Evolutionary conservation across 2,113 vertebrate genomes (phyloP).

Genomic region (Ammodytes marinus): DNA sequence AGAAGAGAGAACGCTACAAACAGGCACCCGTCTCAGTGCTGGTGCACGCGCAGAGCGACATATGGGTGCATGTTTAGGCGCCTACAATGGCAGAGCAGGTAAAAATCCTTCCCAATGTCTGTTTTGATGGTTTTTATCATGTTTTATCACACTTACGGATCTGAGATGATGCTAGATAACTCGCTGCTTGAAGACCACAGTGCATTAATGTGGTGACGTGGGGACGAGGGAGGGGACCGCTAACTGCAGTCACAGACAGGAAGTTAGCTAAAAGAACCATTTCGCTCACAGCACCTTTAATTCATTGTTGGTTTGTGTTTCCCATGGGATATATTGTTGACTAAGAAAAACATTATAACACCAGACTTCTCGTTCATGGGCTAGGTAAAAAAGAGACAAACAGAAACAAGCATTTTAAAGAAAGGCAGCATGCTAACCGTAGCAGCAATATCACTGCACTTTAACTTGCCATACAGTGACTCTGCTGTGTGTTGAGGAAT

Average conservation of each 20-base stretch:
- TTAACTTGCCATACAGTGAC: constrained; percentile 24
- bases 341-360: constrained; percentile 14
- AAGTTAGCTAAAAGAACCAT: neutral
- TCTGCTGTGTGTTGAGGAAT: constrained; percentile 23
- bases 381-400: constrained; percentile 13
- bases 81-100: too few relatives aligned
- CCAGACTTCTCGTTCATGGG: constrained; percentile 4
- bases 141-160: too few relatives aligned
- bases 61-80: too few relatives aligned
- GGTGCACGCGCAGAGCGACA: too few relatives aligned
- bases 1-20: too few relatives aligned
- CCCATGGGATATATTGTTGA: neutral
- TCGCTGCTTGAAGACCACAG: too few relatives aligned
- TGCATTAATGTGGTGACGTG: too few relatives aligned
- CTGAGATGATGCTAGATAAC: too few relatives aligned
- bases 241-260: neutral
- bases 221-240: neutral
- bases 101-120: too few relatives aligned
- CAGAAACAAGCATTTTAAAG: constrained; percentile 2
- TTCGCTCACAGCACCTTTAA: neutral
- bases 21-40: too few relatives aligned
- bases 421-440: constrained; percentile 5
- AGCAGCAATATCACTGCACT: constrained; percentile 12
- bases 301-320: constrained; percentile 2
- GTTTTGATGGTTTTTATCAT: too few relatives aligned